Evolutionary conservation across 2,888 invertebrate species (phyloP), one percentile per base, ranked within the genome.

Genomic region (Phragmatobia fuliginosa): DNA sequence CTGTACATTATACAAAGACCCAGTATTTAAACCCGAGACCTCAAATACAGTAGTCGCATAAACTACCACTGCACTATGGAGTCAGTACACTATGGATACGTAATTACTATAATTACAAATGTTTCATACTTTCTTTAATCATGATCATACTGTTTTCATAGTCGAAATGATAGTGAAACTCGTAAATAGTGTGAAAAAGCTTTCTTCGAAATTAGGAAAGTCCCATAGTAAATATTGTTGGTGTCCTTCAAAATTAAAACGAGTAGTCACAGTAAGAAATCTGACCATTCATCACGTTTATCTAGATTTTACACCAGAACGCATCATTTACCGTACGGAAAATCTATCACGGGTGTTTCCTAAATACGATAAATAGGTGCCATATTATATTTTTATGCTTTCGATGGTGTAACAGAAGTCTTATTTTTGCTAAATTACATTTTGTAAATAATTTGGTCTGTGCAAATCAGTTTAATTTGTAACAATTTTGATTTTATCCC

Each of bases 211-310:
- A 74, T 82, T 82, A 74, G 61, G 79, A 76, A 85, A 85, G 85
- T 77, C 80, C 80, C 76, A 81, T 82, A 86, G 85, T 86, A 84
- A 85, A 83, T 80, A 78, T 74, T 38, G 75, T 79, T 78, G 77
- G 79, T 85, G 87, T 89, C 88, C 87, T 84, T 89, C 86, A 88
- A 87, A 89, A 86, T 79, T 80, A 81, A 79, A 87, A 88, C 83
- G 85, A 86, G 88, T 88, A 86, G 87, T 75, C 81, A 87, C 83
- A 83, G 83, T 85, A 86, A 88, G 88, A 84, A 86, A 83, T 82
- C 85, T 85, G 84, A 83, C 85, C 91, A 91, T 91, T 91, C 88
- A 91, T 91, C 91, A 91, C 87, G 84, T 89, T 90, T 91, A 91
- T 91, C 91, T 90, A 89, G 91, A 91, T 91, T 88, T 87, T 84